A percentile compares a stretch with the other conserved stretches of the same genome.
Conservation (phyloP, 2,113 vertebrate genomes). For the Toxotes jaculatrix region DNA sequence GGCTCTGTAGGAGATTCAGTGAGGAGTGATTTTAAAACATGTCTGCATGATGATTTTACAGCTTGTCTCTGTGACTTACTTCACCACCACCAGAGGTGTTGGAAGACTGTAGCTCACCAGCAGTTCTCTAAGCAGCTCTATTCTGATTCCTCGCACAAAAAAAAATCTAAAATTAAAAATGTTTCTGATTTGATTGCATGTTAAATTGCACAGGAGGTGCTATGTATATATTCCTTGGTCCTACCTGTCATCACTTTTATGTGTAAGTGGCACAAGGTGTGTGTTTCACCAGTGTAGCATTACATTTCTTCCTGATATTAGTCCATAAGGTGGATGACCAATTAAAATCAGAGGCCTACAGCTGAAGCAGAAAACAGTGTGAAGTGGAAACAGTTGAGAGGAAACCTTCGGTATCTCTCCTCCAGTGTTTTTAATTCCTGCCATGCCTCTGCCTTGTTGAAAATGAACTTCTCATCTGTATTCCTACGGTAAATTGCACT, state of each 20-base stretch:
- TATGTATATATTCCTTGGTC: no score
- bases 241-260: no score
- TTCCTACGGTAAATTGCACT: conserved; percentile 16
- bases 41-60: background rate
- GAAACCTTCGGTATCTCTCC: conserved; percentile 39
- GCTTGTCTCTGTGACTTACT: background rate
- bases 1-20: background rate
- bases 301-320: no score
- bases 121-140: no score
- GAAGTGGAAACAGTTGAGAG: conserved; percentile 13
- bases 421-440: conserved; percentile 33
- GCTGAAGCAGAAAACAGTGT: background rate
- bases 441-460: conserved; percentile 17
- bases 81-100: background rate
- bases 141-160: background rate
- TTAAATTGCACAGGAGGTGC: no score
- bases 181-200: no score
- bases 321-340: no score
- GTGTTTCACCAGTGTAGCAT: no score
- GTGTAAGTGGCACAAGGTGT: no score
- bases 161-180: no score
- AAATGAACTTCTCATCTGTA: conserved; percentile 28
- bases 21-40: background rate
- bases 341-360: background rate
- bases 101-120: background rate